Conservation (phyloP, 2,888 invertebrate genomes). For the Odontothrips loti region DNA sequence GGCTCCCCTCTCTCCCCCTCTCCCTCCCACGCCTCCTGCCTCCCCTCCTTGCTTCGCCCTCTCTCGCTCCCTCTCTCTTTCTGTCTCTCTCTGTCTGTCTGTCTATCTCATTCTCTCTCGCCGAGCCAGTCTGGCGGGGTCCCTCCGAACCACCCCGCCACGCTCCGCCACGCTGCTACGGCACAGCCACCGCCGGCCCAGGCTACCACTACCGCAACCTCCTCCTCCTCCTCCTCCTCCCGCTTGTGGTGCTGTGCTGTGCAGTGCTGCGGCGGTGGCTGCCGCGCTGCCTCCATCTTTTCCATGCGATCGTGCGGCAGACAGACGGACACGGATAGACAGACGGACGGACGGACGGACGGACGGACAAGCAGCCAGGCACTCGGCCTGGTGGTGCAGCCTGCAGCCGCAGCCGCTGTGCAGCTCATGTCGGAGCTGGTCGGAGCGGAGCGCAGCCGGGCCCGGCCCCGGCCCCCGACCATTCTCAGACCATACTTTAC, state of each 20-base stretch:
- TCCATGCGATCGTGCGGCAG: conserved; percentile 36
- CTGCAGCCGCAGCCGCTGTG: not conserved
- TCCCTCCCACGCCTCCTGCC: not conserved
- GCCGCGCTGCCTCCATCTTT: conserved; percentile 39
- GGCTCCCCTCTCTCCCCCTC: not conserved
- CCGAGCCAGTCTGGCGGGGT: not conserved
- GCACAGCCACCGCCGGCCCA: no score
- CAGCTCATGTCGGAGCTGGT: not conserved
- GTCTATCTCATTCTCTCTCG: no score
- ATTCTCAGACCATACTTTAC: not conserved
- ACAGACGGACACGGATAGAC: not conserved
- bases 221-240: no score
- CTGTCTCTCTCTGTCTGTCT: no score
- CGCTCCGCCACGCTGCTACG: no score
- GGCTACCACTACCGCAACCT: no score
- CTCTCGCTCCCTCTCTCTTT: no score
- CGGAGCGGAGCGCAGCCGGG: not conserved
- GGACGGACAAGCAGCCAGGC: not conserved
- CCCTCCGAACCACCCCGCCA: no score
- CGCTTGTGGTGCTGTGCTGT: no score
- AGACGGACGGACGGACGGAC: not conserved
- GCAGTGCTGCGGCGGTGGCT: conserved; percentile 6
- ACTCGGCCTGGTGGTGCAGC: not conserved
- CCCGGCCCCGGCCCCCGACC: not conserved
- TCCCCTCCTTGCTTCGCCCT: not conserved